These are phyloP conservation scores for Osedax frankpressi DNA, from an alignment of 2,888 invertebrate genomes.

Conservation along the genomic window DNA sequence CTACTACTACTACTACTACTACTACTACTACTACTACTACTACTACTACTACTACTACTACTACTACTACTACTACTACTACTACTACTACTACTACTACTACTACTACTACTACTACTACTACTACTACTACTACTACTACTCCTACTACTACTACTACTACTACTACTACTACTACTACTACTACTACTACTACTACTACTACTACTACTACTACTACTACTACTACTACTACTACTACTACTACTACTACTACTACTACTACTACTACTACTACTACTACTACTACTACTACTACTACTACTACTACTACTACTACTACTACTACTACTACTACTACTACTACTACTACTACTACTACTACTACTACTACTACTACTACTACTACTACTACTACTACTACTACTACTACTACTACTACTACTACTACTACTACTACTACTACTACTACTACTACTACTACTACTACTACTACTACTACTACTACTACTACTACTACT, in stretches of 20 bases:
- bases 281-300: no score
- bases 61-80: slow-evolving; percentile 1
- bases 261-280: slow-evolving; percentile 1
- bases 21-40: not conserved
- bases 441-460: not conserved
- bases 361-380: no score
- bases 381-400: no score
- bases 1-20: no score
- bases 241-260: slow-evolving; percentile 1
- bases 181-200: not conserved
- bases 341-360: no score
- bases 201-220: not conserved
- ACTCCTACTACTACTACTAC: no score
- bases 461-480: not conserved
- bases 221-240: not conserved
- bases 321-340: no score
- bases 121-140: not conserved
- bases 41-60: not conserved
- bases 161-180: no score
- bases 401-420: no score
- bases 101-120: not conserved
- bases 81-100: slow-evolving; percentile 1
- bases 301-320: no score
- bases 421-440: not conserved
- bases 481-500: slow-evolving; percentile 1